Conservation (phyloP, 2,888 invertebrate species). For the Rhodophaea formosa region DNA sequence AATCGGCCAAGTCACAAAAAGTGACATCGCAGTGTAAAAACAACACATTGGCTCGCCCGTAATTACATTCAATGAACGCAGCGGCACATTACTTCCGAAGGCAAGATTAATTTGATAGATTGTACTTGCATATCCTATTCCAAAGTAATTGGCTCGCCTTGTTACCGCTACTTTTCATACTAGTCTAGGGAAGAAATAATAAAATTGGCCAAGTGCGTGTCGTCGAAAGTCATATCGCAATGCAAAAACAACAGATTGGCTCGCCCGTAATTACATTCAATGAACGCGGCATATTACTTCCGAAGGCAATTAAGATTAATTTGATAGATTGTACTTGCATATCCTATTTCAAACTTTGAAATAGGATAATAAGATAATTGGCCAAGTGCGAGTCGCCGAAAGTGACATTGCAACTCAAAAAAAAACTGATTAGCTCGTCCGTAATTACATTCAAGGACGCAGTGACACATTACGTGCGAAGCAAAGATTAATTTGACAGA, state of each 20-base stretch:
- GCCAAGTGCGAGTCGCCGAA: no score
- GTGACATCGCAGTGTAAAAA: background rate
- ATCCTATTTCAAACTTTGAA: background rate
- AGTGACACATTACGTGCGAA: background rate
- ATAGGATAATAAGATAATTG: no score
- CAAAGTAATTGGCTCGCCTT: background rate
- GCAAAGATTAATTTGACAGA: conserved; percentile 11
- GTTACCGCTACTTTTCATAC: no score
- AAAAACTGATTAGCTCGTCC: background rate
- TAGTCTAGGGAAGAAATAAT: no score
- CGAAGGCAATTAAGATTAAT: conserved; percentile 13
- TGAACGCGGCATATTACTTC: conserved; percentile 5
- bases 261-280: conserved; percentile 7
- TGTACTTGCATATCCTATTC: conserved; percentile 5
- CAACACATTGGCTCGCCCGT: background rate
- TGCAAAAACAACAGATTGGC: background rate
- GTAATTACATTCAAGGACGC: conserved; percentile 11
- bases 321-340: conserved; percentile 10
- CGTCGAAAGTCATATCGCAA: background rate
- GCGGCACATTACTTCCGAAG: conserved; percentile 4
- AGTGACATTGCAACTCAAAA: background rate
- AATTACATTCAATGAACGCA: conserved; percentile 11
- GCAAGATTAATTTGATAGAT: conserved; percentile 13
- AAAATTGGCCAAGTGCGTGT: no score
- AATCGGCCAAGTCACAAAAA: no score